Evolutionary conservation across 2,797 vertebrate species (phyloP), one percentile per base, ranked within the genome.

Genomic region (Chaunax sp.): DNA sequence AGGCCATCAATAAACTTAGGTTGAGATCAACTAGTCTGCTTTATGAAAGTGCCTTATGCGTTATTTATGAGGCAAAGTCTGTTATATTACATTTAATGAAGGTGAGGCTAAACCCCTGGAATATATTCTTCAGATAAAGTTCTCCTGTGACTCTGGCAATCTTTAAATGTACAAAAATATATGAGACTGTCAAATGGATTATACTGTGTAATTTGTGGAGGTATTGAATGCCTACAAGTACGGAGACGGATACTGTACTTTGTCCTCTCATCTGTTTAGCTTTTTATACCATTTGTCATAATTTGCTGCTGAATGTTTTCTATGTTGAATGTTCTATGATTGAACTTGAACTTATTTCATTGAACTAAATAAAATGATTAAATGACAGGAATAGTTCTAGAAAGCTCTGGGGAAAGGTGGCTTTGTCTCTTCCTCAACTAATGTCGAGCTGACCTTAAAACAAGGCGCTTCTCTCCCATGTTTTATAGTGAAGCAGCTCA

Each of bases 1-100:
- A 38, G 33, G 13, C 33, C 33, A 35, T 11, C 33, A 11, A 35
- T 35, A 37, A 75, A 75, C 54, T 55, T 73, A 83, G 55, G 62
- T 61, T 83, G 26, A 68, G 51, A 85, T 89, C 54, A 85, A 73
- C 78, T 51, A 22, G 44, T 57, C 70, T 69, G 69, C 35, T 67
- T 87, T 59, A 75, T 73, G 60, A 57, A 80, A 80, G 64, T 69
- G 19, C 38, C 35, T 45, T 73, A n/a, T 89, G 71, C 64, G 89
- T 90, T 85, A 90, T 88, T 89, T 81, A 90, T 81, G 18, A 70
- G 59, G 59, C 41, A 18, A 69, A 58, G 69, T 67, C 58, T 69
- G 11, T 65, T 76, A 69, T 69, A 62, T 81, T 77, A 61, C 38
- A 49, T 57, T 62, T 80, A 63, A 69, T 62, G 54, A 70, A 55